phyloP scores from a whole-genome alignment of 2,888 invertebrate species.

The Phalera bucephala region DNA sequence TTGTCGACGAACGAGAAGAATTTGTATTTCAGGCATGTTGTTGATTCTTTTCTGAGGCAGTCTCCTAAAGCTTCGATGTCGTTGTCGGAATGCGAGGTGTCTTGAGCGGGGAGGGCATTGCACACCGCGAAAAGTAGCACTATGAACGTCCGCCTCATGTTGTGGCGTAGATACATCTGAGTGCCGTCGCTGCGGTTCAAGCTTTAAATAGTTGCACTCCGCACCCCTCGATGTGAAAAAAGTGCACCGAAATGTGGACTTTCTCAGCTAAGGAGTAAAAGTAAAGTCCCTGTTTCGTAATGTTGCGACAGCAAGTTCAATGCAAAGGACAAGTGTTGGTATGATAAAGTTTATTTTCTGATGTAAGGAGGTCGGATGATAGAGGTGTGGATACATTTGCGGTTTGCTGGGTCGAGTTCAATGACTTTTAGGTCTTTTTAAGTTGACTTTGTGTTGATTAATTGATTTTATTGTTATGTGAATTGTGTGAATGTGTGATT shows the following conservation, averaged over 20 bases:
- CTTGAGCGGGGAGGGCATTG: slow-evolving; percentile 87
- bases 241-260: slow-evolving; percentile 68
- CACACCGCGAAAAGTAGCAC: slow-evolving; percentile 72
- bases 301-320: slow-evolving; percentile 63
- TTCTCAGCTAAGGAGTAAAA: slow-evolving; percentile 78
- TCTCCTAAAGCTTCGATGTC: slow-evolving; percentile 91
- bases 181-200: slow-evolving; percentile 54
- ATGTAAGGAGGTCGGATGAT: slow-evolving; percentile 6
- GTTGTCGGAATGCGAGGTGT: slow-evolving; percentile 87
- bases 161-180: slow-evolving; percentile 62
- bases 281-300: slow-evolving; percentile 77
- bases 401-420: neutral
- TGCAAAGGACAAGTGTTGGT: slow-evolving; percentile 45
- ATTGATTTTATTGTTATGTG: no score
- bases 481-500: no score
- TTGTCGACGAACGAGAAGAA: slow-evolving; percentile 94
- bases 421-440: no score
- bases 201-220: slow-evolving; percentile 61
- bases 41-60: slow-evolving; percentile 91
- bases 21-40: slow-evolving; percentile 93
- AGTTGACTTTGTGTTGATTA: no score
- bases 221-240: slow-evolving; percentile 61
- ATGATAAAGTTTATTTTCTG: slow-evolving; percentile 14
- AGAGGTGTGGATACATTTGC: slow-evolving; percentile 5
- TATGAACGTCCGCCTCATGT: slow-evolving; percentile 67